These are phyloP conservation scores for Mus spicilegus DNA, from an alignment of 2,113 vertebrate species.

Conservation along the genomic window DNA sequence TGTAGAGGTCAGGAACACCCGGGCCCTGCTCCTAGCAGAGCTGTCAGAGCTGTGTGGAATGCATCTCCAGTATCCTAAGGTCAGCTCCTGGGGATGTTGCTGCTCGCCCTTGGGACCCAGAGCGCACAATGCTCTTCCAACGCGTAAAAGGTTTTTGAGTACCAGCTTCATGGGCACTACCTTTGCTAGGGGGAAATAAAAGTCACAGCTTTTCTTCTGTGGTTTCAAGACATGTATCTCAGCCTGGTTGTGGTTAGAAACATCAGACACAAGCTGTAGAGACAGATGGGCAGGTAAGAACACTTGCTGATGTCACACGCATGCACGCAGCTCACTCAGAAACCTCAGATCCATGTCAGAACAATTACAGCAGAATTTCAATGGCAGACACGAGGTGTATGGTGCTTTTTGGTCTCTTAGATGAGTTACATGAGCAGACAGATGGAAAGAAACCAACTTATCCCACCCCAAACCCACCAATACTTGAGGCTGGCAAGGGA, in stretches of 20 bases:
- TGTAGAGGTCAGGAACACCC: not conserved
- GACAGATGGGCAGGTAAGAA: not conserved
- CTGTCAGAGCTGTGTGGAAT: not conserved
- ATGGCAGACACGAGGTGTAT: not conserved
- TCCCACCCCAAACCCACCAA: not conserved
- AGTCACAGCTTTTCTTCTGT: not conserved
- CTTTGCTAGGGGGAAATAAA: not conserved
- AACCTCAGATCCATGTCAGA: not conserved
- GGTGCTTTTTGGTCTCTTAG: not conserved
- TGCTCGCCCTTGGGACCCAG: not conserved
- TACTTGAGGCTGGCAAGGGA: not conserved
- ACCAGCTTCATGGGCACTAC: too few species aligned
- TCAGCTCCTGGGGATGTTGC: not conserved
- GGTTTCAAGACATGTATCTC: not conserved
- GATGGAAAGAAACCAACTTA: not conserved
- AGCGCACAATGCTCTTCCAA: not conserved
- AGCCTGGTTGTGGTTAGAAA: not conserved
- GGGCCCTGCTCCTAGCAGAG: accelerated
- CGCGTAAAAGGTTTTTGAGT: not conserved
- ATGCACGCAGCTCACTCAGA: not conserved
- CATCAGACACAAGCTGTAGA: not conserved
- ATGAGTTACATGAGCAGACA: not conserved
- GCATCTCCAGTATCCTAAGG: not conserved
- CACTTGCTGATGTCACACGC: not conserved
- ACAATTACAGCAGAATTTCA: not conserved